Evolutionary conservation across 2,113 vertebrate genomes (phyloP), one percentile per base, ranked within the genome.

Genomic region (Paramisgurnus dabryanus): DNA sequence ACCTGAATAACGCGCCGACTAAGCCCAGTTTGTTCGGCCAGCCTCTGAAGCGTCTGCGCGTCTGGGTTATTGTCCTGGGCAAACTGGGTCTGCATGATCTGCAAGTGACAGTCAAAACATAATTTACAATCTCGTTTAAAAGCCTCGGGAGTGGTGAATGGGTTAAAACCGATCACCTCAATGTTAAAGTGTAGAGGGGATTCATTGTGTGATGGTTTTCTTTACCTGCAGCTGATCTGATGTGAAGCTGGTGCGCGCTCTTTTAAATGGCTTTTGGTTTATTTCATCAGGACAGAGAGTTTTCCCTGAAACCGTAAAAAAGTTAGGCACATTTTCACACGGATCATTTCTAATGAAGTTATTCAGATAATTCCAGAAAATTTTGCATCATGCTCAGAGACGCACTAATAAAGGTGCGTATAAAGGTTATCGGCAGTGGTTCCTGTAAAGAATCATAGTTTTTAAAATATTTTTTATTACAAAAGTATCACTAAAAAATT

Each of bases 11-110:
- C 97, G 77, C 97, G 94, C 72, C 97, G 92, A 88, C 96, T 99
- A 86, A 99, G 93, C 81, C 97, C 97, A 53, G 96, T 98, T 89
- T 96, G 95, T 89, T 99, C 96, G 1, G 96, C 96, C 87, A 99
- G 90, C 78, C 96, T 98, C 90, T 99, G 97, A 79, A 98, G 95
- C 0, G 96, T 98, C 81, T 98, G 97, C 81, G 96, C 95, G 6
- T 98, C 97, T 49, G 97, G 97, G 81, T 97, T 99, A 89, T 98
- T 98, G 92, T 99, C 97, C 93, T 97, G 97, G 87, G 96, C 95
- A 90, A 99, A 99, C 83, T 98, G 97, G 82, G 95, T 94, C 93
- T 99, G 97, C 97, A 99, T 99, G 85, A 99, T 95, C 97, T 99
- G 92, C 64, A n/a, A 58, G 22, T 22, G 22, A 22, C 22, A 22